Evolutionary conservation across 2,888 invertebrate genomes (phyloP), one percentile per base, ranked within the genome.

Genomic region (Spatulosminthurus flaviceps): DNA sequence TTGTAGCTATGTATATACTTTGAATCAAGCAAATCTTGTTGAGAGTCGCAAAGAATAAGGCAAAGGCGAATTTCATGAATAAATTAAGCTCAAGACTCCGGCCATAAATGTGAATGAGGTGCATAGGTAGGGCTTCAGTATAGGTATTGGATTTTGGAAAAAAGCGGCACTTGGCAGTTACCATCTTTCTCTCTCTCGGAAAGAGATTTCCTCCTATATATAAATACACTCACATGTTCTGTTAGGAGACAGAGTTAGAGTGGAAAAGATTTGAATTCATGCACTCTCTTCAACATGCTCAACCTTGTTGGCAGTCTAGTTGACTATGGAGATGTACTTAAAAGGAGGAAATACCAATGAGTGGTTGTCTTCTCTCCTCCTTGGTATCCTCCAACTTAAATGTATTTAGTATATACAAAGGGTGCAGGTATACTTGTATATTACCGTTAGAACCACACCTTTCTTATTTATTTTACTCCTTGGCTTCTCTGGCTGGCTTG

Each of bases 61-160:
- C 28, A 70, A 70, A 42, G 79, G 74, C 75, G 74, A 77, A 79
- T 79, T 79, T 79, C 79, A 79, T 79, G 79, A 79, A 79, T 79
- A 79, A 79, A 79, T 79, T 79, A 79, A 73, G 70, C 41, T 34
- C 42, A 34, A 67, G 26, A 73, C 41, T 41, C 64, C 75, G 67
- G 61, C 75, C 75, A 77, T 77, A 77, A 77, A 77, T 77, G 77
- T 77, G 77, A 77, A 77, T 69, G 77, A 77, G 77, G 60, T 43
- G 29, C 69, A 51, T 51, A 51, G 51, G 51, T 51, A 51, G n/a
- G 16, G 51, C 51, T 51, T 16, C 19, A 11, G 2, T 51, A 51
- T n/a, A n/a, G 51, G 77, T 69, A 77, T 77, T 77, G 77, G 77
- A 66, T 67, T 69, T 26, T 43, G 28, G 26, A 29, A 26, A 67